Evolutionary conservation across 2,113 vertebrate genomes (phyloP).

Genomic region (Nannospalax galili): DNA sequence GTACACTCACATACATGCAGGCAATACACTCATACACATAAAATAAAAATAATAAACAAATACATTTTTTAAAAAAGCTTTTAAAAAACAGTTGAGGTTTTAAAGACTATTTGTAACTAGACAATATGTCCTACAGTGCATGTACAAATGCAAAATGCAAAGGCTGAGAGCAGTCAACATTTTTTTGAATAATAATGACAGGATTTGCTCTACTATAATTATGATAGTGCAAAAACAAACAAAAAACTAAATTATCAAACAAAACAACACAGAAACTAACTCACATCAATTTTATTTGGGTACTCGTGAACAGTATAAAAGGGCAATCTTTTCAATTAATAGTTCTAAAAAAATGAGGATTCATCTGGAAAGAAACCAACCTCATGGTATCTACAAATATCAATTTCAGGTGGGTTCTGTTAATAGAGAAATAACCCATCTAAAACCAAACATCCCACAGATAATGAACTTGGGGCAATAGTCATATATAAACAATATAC

Average conservation of each 20-base stretch:
- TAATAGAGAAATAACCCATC: neutral
- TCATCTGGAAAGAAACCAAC: neutral
- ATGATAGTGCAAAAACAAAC: neutral
- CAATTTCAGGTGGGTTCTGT: neutral
- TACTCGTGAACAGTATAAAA: neutral
- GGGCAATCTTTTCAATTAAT: neutral
- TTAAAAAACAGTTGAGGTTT: neutral
- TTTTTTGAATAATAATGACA: neutral
- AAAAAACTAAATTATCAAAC: neutral
- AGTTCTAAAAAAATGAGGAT: conserved; percentile 22
- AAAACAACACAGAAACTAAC: neutral
- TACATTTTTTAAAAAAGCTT: too few relatives aligned
- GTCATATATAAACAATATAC: neutral
- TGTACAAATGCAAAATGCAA: neutral
- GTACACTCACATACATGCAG: too few relatives aligned
- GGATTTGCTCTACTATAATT: neutral
- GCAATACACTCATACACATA: too few relatives aligned
- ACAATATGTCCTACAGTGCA: conserved; percentile 8
- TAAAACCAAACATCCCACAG: neutral
- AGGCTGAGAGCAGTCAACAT: conserved; percentile 15
- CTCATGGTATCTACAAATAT: neutral
- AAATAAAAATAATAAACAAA: too few relatives aligned
- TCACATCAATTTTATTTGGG: neutral
- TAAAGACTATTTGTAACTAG: conserved; percentile 8
- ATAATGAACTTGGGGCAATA: neutral